These are phyloP conservation scores for Xerus inauris DNA, from an alignment of 2,113 vertebrate species.

Conservation along the genomic window DNA sequence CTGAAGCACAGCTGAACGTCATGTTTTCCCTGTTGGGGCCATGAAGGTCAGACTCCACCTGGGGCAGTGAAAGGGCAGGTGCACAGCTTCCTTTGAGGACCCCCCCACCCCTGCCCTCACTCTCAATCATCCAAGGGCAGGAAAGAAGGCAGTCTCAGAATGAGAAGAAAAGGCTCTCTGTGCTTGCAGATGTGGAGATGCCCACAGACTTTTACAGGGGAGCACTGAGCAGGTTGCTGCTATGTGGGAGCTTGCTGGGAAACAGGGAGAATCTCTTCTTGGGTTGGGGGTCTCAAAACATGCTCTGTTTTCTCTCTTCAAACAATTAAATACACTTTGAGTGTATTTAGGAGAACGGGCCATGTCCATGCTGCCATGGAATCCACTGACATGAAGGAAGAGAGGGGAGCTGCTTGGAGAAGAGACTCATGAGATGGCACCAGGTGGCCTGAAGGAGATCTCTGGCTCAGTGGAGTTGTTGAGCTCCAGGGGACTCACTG, in stretches of 20 bases:
- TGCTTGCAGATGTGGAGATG: not conserved
- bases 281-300: not conserved
- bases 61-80: not conserved
- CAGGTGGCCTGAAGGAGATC: not conserved
- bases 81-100: not conserved
- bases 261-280: not conserved
- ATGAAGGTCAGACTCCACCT: not conserved
- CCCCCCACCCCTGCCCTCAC: not conserved
- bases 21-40: not conserved
- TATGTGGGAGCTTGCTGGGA: not conserved
- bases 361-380: not conserved
- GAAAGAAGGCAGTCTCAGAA: not conserved
- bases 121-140: not conserved
- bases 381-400: fast-evolving
- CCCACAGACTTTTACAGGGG: not conserved
- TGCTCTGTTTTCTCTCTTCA: not conserved
- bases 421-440: not conserved
- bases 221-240: not conserved
- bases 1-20: not conserved
- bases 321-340: not conserved
- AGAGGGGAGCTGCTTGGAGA: not conserved
- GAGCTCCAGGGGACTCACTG: not conserved
- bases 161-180: not conserved
- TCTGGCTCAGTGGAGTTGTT: not conserved
- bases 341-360: not conserved